Evolutionary conservation across 2,797 vertebrate species (phyloP).

Genomic region (Takifugu rubripes): DNA sequence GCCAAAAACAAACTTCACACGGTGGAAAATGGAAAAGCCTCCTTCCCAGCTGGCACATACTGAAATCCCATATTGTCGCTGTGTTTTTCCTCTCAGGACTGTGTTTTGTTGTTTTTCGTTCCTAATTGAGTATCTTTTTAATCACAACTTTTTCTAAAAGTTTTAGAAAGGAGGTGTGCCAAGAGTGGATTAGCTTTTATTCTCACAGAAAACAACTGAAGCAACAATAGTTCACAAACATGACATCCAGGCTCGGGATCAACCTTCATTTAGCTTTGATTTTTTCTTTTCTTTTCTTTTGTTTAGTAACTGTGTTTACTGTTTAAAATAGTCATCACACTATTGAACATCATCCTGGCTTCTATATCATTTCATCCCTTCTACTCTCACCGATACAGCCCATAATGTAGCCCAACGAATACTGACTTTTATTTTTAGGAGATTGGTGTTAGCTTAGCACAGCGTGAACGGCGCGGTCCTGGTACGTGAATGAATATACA

Average conservation of each 20-base stretch:
- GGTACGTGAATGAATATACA: conserved; percentile 19
- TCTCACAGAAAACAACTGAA: conserved; percentile 4
- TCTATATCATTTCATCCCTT: too few species aligned
- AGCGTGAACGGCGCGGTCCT: conserved; percentile 1
- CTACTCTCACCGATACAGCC: too few species aligned
- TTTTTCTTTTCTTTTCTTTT: too few species aligned
- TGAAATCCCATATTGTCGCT: conserved; percentile 41
- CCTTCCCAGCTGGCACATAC: conserved; percentile 32
- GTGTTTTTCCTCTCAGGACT: conserved; percentile 30
- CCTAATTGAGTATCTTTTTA: conserved; percentile 32
- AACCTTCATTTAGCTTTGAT: too few species aligned
- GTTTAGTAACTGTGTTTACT: too few species aligned
- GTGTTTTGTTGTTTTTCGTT: conserved; percentile 38
- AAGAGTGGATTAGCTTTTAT: conserved; percentile 32
- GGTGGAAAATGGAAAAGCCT: conserved; percentile 41
- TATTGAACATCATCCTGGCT: too few species aligned
- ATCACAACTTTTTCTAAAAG: conserved; percentile 28
- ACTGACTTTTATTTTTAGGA: too few species aligned
- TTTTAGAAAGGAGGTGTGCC: conserved; percentile 27
- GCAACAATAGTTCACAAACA: not conserved
- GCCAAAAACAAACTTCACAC: conserved; percentile 26
- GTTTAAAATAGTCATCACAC: too few species aligned
- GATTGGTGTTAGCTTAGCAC: not conserved
- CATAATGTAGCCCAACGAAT: too few species aligned
- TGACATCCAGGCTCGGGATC: conserved; percentile 8